These are phyloP conservation scores for Acanthosepion pharaonis DNA, from an alignment of 2,888 invertebrate genomes.

Conservation along the genomic window DNA sequence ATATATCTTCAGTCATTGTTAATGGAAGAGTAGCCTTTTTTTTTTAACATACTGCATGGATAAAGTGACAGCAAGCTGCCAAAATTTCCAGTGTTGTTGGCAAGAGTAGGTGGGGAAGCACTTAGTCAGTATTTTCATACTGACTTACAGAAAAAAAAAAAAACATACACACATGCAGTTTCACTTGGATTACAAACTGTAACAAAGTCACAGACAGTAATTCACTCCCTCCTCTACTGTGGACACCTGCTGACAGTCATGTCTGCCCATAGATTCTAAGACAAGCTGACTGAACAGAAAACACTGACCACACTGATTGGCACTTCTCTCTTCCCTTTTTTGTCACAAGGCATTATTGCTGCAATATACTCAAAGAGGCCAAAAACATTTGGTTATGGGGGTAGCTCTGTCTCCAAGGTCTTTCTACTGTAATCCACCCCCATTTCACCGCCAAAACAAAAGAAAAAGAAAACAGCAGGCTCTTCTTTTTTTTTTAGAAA, in stretches of 20 bases:
- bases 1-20: not conserved
- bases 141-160: not conserved
- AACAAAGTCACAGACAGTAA: not conserved
- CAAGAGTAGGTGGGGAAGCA: not conserved
- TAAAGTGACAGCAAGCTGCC: not conserved
- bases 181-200: not conserved
- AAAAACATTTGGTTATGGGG: conserved; percentile 8
- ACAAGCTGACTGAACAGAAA: not conserved
- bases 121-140: not conserved
- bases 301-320: not conserved
- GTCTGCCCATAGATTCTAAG: not conserved
- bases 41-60: not conserved
- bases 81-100: not conserved
- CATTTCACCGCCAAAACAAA: not conserved
- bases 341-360: conserved; percentile 33
- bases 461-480: not conserved
- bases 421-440: conserved; percentile 20
- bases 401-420: conserved; percentile 33
- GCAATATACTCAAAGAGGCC: conserved; percentile 6
- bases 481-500: not conserved
- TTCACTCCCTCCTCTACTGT: conserved; percentile 21
- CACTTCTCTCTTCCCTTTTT: conserved; percentile 23
- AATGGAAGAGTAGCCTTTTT: not conserved
- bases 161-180: not conserved
- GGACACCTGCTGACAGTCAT: conserved; percentile 6